Conservation (phyloP, 2,888 invertebrate species). For the Drosophila paracracens region DNA sequence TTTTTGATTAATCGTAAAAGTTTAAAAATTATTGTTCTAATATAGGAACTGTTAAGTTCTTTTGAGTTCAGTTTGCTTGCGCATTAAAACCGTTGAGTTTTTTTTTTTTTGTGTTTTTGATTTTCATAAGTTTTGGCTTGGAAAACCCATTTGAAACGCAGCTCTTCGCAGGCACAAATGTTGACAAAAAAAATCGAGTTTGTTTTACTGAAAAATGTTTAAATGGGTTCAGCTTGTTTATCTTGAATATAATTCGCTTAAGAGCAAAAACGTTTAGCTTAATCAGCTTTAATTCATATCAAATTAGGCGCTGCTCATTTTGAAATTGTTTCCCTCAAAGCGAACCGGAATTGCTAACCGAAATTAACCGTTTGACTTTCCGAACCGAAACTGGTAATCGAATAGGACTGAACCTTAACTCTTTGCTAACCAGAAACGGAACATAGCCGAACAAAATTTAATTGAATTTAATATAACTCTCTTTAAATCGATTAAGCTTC, state of each 20-base stretch:
- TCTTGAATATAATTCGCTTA: background rate
- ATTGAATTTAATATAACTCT: background rate
- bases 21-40: constrained; percentile 76
- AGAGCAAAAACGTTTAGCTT: background rate
- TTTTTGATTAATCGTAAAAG: constrained; percentile 50
- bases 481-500: background rate
- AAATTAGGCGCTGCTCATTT: background rate
- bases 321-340: background rate
- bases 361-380: background rate
- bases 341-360: background rate
- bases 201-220: background rate
- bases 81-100: constrained; percentile 58
- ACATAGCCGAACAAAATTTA: background rate
- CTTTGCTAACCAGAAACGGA: background rate
- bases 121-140: background rate
- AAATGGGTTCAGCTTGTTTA: background rate
- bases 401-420: background rate
- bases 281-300: background rate
- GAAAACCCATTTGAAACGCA: constrained; percentile 8
- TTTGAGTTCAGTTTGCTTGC: constrained; percentile 51
- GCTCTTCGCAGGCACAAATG: background rate
- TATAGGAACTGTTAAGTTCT: constrained; percentile 70
- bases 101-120: background rate
- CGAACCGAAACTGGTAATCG: background rate
- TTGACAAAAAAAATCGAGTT: background rate